Conservation (phyloP, 2,113 vertebrate genomes). For the Archilochus colubris region DNA sequence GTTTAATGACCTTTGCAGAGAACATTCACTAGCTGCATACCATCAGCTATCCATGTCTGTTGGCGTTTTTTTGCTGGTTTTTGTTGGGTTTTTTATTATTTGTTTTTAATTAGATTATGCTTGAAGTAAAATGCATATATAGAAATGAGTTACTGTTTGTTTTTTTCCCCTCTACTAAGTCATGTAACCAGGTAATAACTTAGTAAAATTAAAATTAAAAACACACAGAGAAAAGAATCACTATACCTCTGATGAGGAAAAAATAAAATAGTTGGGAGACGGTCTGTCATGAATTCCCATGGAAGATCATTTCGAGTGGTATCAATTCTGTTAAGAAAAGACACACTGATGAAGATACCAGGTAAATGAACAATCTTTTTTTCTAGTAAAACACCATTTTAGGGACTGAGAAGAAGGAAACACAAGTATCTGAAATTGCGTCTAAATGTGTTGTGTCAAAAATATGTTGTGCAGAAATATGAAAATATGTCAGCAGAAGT, state of each 20-base stretch:
- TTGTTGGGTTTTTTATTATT: background rate
- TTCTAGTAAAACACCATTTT: background rate
- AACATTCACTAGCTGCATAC: background rate
- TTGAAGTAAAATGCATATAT: background rate
- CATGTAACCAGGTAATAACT: background rate
- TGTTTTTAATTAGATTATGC: background rate
- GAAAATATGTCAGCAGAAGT: background rate
- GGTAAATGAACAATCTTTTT: background rate
- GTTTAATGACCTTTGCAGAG: background rate
- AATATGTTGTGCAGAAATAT: background rate
- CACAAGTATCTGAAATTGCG: background rate
- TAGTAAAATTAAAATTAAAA: background rate
- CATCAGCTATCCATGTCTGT: background rate
- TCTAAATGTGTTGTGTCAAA: background rate
- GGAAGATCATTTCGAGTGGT: conserved; percentile 94
- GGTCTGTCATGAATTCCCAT: conserved; percentile 98
- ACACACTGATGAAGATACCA: background rate
- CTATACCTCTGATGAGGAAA: conserved; percentile 91
- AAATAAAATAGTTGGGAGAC: conserved; percentile 90
- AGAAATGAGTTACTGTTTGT: background rate
- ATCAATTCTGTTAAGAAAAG: conserved; percentile 83
- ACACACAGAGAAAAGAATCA: background rate
- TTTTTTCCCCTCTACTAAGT: background rate
- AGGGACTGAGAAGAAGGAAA: background rate
- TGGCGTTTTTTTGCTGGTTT: background rate